These are phyloP conservation scores for Embidobia sp. DNA, from an alignment of 2,888 invertebrate genomes.

Conservation along the genomic window DNA sequence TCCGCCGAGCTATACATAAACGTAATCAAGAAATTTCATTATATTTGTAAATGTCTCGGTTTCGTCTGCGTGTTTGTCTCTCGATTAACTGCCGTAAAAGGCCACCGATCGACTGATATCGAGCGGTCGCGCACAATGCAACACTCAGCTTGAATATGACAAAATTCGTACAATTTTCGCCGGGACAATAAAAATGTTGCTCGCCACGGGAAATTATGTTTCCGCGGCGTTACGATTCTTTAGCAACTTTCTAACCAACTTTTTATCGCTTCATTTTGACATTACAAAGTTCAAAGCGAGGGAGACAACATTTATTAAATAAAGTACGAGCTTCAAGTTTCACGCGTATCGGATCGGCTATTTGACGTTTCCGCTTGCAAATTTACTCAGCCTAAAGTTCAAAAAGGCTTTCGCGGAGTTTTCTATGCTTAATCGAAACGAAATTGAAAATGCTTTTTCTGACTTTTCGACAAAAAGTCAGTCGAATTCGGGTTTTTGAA, in stretches of 20 bases:
- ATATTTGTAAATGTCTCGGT: conserved; percentile 45
- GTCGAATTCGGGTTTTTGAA: too few species aligned
- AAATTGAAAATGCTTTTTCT: too few species aligned
- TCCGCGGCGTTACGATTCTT: not conserved
- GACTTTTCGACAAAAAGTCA: too few species aligned
- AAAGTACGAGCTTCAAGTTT: too few species aligned
- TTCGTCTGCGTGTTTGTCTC: conserved; percentile 35
- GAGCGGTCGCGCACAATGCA: conserved; percentile 26
- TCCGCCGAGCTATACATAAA: not conserved
- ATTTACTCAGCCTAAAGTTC: too few species aligned
- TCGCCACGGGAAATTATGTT: conserved; percentile 6
- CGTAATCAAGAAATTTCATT: conserved; percentile 18
- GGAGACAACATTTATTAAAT: too few species aligned
- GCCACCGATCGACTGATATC: conserved; percentile 41
- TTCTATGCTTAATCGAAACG: too few species aligned
- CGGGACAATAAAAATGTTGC: conserved; percentile 16
- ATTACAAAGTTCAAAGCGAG: not conserved
- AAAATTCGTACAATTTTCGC: conserved; percentile 23
- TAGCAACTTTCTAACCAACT: not conserved
- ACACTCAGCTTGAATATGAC: conserved; percentile 3
- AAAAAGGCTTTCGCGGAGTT: too few species aligned
- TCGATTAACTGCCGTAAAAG: conserved; percentile 45
- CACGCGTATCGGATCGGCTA: too few species aligned
- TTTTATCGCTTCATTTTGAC: not conserved
- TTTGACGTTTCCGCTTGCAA: too few species aligned